Conservation (phyloP, 2,113 vertebrate genomes). For the Mustelus asterias region DNA sequence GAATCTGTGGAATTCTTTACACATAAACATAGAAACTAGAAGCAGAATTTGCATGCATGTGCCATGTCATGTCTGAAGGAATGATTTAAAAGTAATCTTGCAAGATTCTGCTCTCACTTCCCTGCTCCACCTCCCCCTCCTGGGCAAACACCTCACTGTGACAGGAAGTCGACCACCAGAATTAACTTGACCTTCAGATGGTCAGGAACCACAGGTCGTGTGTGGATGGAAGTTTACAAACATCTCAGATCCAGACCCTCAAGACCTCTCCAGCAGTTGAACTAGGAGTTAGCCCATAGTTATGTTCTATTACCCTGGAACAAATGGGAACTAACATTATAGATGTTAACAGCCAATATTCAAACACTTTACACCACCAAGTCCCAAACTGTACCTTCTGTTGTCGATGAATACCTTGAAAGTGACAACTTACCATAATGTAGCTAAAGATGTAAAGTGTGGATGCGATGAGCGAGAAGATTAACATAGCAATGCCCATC, state of each 20-base stretch:
- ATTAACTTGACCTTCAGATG: neutral
- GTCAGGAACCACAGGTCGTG: neutral
- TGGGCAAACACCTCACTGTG: too few species aligned
- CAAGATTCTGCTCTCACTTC: neutral
- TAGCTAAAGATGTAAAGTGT: neutral
- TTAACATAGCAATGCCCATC: neutral
- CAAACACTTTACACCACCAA: neutral
- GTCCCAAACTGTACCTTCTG: neutral
- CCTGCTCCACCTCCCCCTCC: neutral
- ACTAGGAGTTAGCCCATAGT: neutral
- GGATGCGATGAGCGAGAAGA: neutral
- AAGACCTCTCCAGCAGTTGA: neutral
- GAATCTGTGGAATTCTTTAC: too few species aligned
- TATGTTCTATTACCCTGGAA: neutral
- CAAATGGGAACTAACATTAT: neutral
- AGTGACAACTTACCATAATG: neutral
- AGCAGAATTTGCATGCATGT: too few species aligned
- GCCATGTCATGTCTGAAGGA: too few species aligned
- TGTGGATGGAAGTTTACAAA: too few species aligned
- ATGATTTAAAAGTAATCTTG: too few species aligned
- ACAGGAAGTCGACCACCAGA: neutral
- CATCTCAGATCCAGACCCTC: neutral
- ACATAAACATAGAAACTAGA: too few species aligned
- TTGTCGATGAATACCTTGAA: neutral
- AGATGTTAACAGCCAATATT: neutral